Evolutionary conservation across 2,888 invertebrate species (phyloP).

Genomic region (Conistra vaccinii): DNA sequence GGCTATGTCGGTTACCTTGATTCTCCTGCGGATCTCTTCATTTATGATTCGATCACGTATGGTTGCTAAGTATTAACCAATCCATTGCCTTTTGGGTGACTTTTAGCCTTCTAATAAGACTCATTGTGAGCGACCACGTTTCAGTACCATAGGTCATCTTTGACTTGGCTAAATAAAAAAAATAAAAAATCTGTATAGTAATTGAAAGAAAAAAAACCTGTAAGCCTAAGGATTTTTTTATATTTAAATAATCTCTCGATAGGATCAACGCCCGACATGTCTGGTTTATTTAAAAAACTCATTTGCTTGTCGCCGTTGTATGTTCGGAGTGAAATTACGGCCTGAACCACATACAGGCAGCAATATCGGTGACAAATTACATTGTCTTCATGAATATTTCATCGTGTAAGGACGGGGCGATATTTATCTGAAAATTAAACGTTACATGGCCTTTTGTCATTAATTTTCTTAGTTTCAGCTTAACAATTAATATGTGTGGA

Average conservation of each 20-base stretch:
- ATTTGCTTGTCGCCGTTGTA: conserved; percentile 62
- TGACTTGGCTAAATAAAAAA: no score
- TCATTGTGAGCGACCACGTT: no score
- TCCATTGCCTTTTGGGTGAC: no score
- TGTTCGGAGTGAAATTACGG: conserved; percentile 63
- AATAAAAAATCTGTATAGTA: no score
- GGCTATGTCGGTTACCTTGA: no score
- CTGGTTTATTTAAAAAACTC: conserved; percentile 66
- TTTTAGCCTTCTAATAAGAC: no score
- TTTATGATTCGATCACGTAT: no score
- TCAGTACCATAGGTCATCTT: no score
- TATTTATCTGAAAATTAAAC: conserved; percentile 81
- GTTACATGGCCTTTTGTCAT: conserved; percentile 58
- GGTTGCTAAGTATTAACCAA: no score
- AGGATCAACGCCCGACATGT: not conserved
- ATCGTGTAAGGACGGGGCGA: conserved; percentile 70
- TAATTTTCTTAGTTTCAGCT: conserved; percentile 28
- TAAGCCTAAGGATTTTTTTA: not conserved
- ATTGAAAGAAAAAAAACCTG: no score
- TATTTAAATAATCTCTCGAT: not conserved
- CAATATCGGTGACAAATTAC: conserved; percentile 84
- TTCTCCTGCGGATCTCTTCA: no score
- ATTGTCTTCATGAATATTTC: conserved; percentile 84
- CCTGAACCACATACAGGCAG: conserved; percentile 62
- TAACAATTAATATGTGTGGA: not conserved